Conservation (phyloP, 2,113 vertebrate species). For the Himantopus leucocephalus region DNA sequence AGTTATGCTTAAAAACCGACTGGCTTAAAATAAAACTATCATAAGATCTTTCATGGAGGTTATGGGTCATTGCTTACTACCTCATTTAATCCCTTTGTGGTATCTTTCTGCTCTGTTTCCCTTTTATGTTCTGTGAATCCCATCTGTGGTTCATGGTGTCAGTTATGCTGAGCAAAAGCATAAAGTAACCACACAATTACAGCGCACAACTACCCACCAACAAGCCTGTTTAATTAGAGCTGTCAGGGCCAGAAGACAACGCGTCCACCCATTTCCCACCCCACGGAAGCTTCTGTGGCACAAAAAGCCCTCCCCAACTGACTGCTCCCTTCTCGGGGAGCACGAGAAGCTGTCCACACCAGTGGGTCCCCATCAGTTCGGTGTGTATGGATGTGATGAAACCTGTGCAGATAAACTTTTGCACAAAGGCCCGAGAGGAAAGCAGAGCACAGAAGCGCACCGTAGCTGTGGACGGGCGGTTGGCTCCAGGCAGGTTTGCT, state of each 20-base stretch:
- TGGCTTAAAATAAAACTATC: constrained; percentile 45
- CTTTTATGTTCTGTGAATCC: constrained; percentile 17
- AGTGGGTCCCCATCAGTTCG: accelerated
- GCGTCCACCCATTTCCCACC: neutral
- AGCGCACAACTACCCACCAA: neutral
- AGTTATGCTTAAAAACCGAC: constrained; percentile 17
- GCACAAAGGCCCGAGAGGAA: too few species aligned
- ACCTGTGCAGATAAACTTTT: neutral
- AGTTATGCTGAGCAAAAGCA: neutral
- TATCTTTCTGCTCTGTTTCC: constrained; percentile 69
- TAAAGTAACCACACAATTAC: neutral
- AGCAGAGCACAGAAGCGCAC: neutral
- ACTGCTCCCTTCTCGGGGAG: neutral
- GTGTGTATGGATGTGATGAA: accelerated
- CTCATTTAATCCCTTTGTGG: constrained; percentile 68
- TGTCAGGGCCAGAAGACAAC: neutral
- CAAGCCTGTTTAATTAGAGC: neutral
- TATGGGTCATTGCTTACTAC: constrained; percentile 66
- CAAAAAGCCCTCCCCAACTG: neutral
- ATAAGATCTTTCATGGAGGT: constrained; percentile 27
- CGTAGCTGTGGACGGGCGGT: accelerated
- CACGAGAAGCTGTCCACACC: neutral
- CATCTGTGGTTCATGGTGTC: neutral
- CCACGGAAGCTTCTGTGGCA: neutral
- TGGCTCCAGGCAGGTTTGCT: neutral